A percentile compares a stretch with the other conserved stretches of the same genome.
Conservation (phyloP, 2,888 invertebrate species). For the Amblyjoppa proteus region DNA sequence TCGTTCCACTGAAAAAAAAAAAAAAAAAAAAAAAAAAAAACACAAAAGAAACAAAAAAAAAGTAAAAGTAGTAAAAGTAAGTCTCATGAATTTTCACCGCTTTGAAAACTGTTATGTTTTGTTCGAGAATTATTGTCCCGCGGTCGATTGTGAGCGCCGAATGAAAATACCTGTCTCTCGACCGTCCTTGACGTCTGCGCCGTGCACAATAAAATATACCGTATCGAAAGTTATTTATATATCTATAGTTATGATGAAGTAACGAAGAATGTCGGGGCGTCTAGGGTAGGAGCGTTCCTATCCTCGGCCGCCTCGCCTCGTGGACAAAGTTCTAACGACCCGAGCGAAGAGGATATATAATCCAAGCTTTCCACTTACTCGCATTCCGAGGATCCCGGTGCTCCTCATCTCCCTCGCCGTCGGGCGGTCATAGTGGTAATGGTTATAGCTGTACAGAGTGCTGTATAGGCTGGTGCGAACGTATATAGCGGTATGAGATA, state of each 20-base stretch:
- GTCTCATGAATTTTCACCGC: no score
- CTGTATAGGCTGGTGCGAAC: background rate
- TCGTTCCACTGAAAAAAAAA: no score
- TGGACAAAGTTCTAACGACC: slow-evolving; percentile 55
- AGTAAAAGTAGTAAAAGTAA: no score
- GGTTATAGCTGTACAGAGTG: background rate
- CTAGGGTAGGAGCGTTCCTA: slow-evolving; percentile 16
- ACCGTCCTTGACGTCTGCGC: slow-evolving; percentile 8
- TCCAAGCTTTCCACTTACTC: slow-evolving; percentile 52
- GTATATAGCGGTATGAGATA: slow-evolving; percentile 9
- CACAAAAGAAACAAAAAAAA: no score
- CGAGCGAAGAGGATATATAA: slow-evolving; percentile 38
- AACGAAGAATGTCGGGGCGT: slow-evolving; percentile 43
- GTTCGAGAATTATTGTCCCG: background rate
- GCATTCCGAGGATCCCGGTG: slow-evolving; percentile 36
- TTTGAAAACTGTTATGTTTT: background rate
- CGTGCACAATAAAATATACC: slow-evolving; percentile 8
- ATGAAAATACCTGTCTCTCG: background rate
- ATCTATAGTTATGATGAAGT: slow-evolving; percentile 8
- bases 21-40: no score
- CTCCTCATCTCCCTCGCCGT: background rate
- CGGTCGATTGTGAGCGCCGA: background rate
- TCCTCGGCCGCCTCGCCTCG: slow-evolving; percentile 20
- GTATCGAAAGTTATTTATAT: slow-evolving; percentile 2
- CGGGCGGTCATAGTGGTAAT: slow-evolving; percentile 16